Evolutionary conservation across 2,113 vertebrate genomes (phyloP), one percentile per base, ranked within the genome.

Genomic region (Corythaeola cristata): DNA sequence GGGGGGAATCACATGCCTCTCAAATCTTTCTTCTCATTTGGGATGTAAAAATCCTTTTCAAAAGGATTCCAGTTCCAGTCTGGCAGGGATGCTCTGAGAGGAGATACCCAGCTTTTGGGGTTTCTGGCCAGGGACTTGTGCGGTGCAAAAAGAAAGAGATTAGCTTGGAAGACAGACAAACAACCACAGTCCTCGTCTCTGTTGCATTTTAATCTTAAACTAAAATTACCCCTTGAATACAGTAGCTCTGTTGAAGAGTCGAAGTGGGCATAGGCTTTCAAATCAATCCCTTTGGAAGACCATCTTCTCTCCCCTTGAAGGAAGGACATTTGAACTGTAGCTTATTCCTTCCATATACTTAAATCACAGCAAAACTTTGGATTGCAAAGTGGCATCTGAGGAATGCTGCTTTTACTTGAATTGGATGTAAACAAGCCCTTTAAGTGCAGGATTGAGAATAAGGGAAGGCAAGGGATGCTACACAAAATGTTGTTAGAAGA

Each of bases 161-260:
- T 41, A 44, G n/a, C 39, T 87, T 78, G 83, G 64, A 93, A 74
- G 39, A 58, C 73, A 28, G 60, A 63, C 56, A 82, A 91, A 69
- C 49, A 78, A 93, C 74, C 28, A 45, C n/a, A 55, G 75, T 60
- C 82, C 45, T 53, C 28, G 32, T 59, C 74, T 85, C 82, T 62
- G 75, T 6, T 88, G 94, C 77, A 55, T 96, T 95, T 95, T 87
- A 89, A 79, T 93, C 77, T 89, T 89, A 79, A 85, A 92, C 91
- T 85, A 23, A 89, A 95, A 94, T 92, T 88, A 88, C 87, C 81
- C n/a, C 55, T 56, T 77, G 59, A 88, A 77, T 67, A 90, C 95
- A 92, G 88, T 8, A 76, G 71, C 60, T 90, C 55, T 88, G 72
- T 86, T 92, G 90, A 67, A 68, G 47, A 90, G 82, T 8, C 93